phyloP scores from a whole-genome alignment of 2,888 invertebrate species.

The Caprella mutica region DNA sequence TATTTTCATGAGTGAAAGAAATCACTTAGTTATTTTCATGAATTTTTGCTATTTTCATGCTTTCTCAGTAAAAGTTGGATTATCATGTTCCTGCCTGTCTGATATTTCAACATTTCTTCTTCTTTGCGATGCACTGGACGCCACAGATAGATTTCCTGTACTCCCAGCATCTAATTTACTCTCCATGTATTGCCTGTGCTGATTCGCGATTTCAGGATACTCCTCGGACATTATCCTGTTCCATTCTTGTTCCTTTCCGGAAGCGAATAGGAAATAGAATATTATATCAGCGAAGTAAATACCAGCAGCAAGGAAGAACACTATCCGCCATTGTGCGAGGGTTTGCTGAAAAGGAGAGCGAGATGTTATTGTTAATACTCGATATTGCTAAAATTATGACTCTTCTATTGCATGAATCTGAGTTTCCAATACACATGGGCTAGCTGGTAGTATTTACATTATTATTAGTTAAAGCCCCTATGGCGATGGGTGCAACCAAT shows the following conservation, averaged over 20 bases:
- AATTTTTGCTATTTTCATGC: too few relatives aligned
- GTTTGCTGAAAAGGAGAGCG: slow-evolving; percentile 11
- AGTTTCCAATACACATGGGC: background rate
- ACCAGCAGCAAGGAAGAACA: slow-evolving; percentile 17
- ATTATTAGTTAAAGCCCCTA: slow-evolving; percentile 22
- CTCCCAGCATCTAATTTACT: too few relatives aligned
- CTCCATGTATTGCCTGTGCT: too few relatives aligned
- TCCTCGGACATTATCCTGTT: too few relatives aligned
- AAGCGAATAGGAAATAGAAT: slow-evolving; percentile 13
- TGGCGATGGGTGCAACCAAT: slow-evolving; percentile 25
- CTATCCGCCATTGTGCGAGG: slow-evolving; percentile 14
- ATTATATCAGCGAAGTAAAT: slow-evolving; percentile 9
- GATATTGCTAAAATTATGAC: background rate
- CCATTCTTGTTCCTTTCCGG: slow-evolving; percentile 16
- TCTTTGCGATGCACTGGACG: too few relatives aligned
- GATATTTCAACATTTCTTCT: too few relatives aligned
- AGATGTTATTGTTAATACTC: background rate
- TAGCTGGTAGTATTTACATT: slow-evolving; percentile 8
- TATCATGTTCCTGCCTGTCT: too few relatives aligned
- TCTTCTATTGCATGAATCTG: background rate
- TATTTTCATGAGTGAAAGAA: too few relatives aligned
- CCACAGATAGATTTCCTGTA: too few relatives aligned
- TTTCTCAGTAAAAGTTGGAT: too few relatives aligned
- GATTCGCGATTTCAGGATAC: too few relatives aligned
- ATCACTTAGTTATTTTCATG: too few relatives aligned